Evolutionary conservation across 2,888 invertebrate genomes (phyloP), one percentile per base, ranked within the genome.

Genomic region (Platycheirus rosarum): DNA sequence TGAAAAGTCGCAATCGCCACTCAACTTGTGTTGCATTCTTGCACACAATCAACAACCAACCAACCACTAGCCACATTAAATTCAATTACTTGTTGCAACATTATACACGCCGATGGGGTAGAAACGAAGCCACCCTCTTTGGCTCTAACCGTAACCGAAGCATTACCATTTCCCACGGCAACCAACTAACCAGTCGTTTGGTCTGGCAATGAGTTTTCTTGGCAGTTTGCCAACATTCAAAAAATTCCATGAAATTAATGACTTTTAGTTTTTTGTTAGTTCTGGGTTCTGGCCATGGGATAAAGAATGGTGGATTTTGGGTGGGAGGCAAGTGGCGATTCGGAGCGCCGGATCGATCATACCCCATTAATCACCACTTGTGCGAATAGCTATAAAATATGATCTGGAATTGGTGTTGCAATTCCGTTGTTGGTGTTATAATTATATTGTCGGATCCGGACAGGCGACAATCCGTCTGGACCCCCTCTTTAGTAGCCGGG

Each of bases 281-380:
- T 40, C 55, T 57, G 23, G 40, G 29, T 51, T 11, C 29, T 51
- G 29, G 29, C 2, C 2, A 5, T 20, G 46, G 20, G 0, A 9
- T 35, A n/a, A 11, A 55, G 18, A 46, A 11, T 1, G 20, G 46
- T 20, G 29, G 8, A 11, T 13, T 11, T 42, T 5, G 11, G 1
- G 14, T 1, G 8, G 9, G 7, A n/a, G n/a, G 26, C 26, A 26
- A 26, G 23, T 9, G n/a, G 26, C 44, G 37, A 42, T 44, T 16
- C n/a, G 16, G 16, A 18, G 2, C n/a, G n/a, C n/a, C n/a, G 5
- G 13, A 51, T 42, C 29, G 18, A 65, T 49, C 65, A 35, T 49
- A 60, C 65, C n/a, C 75, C 65, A 80, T 80, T 80, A 80, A 80
- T 80, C 79, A 75, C 55, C 70, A 75, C 63, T 70, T 75, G 65